A percentile compares a stretch with the other conserved stretches of the same genome.
These are phyloP conservation scores for Scaeva pyrastri DNA, from an alignment of 2,888 invertebrate species.

Conservation along the genomic window DNA sequence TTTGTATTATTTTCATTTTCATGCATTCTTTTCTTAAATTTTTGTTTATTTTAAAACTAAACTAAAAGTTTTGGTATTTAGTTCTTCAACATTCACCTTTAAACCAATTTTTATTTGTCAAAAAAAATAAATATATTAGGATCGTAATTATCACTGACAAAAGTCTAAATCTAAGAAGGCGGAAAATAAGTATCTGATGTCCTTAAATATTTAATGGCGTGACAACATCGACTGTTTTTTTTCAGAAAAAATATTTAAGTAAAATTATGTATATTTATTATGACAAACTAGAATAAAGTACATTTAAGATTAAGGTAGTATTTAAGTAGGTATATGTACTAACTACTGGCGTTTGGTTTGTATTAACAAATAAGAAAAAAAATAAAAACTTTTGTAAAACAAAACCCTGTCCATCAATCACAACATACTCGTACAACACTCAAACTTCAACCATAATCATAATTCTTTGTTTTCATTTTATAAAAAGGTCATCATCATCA, in stretches of 20 bases:
- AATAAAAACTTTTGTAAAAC: background rate
- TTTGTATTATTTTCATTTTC: too few relatives aligned
- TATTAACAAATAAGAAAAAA: background rate
- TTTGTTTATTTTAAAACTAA: too few relatives aligned
- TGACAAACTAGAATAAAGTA: background rate
- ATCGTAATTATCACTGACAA: too few relatives aligned
- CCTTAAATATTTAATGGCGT: too few relatives aligned
- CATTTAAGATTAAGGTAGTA: background rate
- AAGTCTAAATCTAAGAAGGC: too few relatives aligned
- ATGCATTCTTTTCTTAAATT: too few relatives aligned
- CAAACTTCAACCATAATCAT: slow-evolving; percentile 4
- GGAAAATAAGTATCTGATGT: too few relatives aligned
- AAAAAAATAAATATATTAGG: too few relatives aligned
- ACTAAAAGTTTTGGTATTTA: too few relatives aligned
- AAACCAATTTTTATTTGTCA: too few relatives aligned
- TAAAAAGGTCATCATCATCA: background rate
- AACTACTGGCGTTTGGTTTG: background rate
- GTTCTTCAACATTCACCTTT: too few relatives aligned
- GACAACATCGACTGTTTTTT: background rate
- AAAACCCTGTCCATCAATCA: background rate
- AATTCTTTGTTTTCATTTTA: slow-evolving; percentile 22
- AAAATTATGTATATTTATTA: background rate
- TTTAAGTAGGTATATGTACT: slow-evolving; percentile 5
- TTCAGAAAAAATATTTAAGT: background rate
- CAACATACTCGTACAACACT: slow-evolving; percentile 15